These are phyloP conservation scores for Esox niger DNA, from an alignment of 2,113 vertebrate genomes.

Conservation along the genomic window DNA sequence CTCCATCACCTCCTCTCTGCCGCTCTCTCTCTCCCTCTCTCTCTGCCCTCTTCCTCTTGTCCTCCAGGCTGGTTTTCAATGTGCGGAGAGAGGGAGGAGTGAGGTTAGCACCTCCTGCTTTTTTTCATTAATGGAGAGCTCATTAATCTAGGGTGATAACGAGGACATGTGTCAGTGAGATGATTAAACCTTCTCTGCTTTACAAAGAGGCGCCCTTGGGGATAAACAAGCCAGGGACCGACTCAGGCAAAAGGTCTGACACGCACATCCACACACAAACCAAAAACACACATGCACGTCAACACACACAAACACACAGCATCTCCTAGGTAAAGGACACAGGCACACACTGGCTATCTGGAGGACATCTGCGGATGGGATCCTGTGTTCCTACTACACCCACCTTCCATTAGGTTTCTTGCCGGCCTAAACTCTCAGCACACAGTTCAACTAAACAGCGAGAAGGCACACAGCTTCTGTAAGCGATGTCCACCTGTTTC, in stretches of 20 bases:
- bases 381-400: constrained; percentile 15
- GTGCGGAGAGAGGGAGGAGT: constrained; percentile 14
- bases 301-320: not conserved
- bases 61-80: constrained; percentile 1
- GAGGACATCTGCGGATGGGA: constrained; percentile 52
- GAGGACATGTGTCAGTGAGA: constrained; percentile 62
- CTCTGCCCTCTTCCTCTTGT: not conserved
- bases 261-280: constrained; percentile 19
- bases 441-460: too few species aligned
- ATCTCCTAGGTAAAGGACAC: not conserved
- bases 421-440: too few species aligned
- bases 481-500: not conserved
- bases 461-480: not conserved
- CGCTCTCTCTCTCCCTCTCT: not conserved
- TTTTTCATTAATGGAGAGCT: constrained; percentile 68
- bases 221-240: constrained; percentile 54
- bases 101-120: constrained; percentile 44
- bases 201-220: constrained; percentile 62
- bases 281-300: constrained; percentile 1
- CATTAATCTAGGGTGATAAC: constrained; percentile 72
- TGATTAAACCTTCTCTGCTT: constrained; percentile 69
- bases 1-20: not conserved
- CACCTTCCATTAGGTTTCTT: too few species aligned
- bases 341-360: constrained; percentile 37
- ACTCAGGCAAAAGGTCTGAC: constrained; percentile 42